These are phyloP conservation scores for Drosophila saltans DNA, from an alignment of 1,140 invertebrate genomes.

Conservation along the genomic window DNA sequence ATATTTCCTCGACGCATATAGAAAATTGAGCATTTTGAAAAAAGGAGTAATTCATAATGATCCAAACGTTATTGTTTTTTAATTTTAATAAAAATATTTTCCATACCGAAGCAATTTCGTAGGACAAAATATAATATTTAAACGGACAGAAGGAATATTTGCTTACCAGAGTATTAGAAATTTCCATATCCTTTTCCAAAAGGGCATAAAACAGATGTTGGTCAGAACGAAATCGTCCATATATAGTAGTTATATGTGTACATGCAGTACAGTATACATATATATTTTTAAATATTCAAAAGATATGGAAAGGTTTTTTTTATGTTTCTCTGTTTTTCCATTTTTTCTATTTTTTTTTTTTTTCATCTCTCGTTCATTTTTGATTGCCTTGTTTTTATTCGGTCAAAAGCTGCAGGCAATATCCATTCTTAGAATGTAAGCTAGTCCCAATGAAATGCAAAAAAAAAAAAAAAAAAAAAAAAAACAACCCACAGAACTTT, in stretches of 20 bases:
- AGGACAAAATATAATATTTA: not conserved
- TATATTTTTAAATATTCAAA: slow-evolving; percentile 35
- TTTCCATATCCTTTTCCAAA: not conserved
- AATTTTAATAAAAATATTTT: too few species aligned
- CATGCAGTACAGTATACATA: slow-evolving; percentile 20
- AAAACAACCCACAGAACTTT: not conserved
- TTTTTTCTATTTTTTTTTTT: not conserved
- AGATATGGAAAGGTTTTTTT: slow-evolving; percentile 3
- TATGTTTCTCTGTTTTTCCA: not conserved
- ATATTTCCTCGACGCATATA: too few species aligned
- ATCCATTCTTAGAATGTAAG: slow-evolving; percentile 6
- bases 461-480: not conserved
- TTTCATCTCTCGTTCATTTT: not conserved
- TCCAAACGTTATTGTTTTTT: too few species aligned
- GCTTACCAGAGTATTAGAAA: not conserved
- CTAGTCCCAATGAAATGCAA: slow-evolving; percentile 4
- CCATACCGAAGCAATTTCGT: too few species aligned
- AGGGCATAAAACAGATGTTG: not conserved
- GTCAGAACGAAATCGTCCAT: not conserved
- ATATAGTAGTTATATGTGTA: not conserved
- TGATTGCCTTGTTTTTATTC: slow-evolving; percentile 14
- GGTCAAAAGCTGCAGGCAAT: slow-evolving; percentile 8
- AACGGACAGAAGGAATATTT: not conserved
- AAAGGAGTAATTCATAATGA: too few species aligned
- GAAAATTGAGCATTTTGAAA: too few species aligned